A percentile compares a stretch with the other conserved stretches of the same genome.
phyloP scores from a whole-genome alignment of 2,888 invertebrate species.

The Agrochola macilenta region DNA sequence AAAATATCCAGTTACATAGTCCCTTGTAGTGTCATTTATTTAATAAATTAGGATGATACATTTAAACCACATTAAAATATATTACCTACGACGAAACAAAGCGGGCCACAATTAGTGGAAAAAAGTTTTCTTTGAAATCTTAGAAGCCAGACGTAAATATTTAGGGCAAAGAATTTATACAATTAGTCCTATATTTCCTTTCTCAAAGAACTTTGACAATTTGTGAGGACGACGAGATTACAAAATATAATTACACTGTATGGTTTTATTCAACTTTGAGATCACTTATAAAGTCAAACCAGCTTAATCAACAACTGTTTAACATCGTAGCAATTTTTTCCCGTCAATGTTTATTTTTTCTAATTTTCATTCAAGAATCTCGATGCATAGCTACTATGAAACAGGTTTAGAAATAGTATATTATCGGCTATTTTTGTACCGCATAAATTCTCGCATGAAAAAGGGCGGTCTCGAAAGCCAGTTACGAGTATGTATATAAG shows the following conservation, averaged over 20 bases:
- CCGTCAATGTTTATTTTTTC: conserved; percentile 55
- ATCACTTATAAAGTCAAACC: conserved; percentile 1
- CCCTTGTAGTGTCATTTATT: conserved; percentile 2
- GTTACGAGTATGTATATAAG: conserved; percentile 62
- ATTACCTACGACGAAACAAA: conserved; percentile 13
- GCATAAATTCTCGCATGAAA: conserved; percentile 59
- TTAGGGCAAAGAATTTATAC: neutral
- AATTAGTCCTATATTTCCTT: neutral
- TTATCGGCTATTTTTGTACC: conserved; percentile 60
- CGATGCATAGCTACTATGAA: conserved; percentile 47
- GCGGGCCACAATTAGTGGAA: neutral
- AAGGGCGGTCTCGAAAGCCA: conserved; percentile 53
- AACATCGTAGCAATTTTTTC: conserved; percentile 12
- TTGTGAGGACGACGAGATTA: neutral
- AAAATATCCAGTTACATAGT: conserved; percentile 41
- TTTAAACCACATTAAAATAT: conserved; percentile 10
- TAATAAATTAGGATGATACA: neutral
- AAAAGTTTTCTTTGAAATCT: conserved; percentile 19
- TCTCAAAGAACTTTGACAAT: neutral
- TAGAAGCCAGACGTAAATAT: conserved; percentile 11
- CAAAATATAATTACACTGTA: neutral
- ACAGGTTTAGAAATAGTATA: conserved; percentile 65
- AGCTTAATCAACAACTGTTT: conserved; percentile 26
- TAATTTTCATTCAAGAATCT: conserved; percentile 59
- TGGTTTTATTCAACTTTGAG: neutral